These are phyloP conservation scores for Heteromurus nitidus DNA, from an alignment of 2,888 invertebrate species.

Conservation along the genomic window DNA sequence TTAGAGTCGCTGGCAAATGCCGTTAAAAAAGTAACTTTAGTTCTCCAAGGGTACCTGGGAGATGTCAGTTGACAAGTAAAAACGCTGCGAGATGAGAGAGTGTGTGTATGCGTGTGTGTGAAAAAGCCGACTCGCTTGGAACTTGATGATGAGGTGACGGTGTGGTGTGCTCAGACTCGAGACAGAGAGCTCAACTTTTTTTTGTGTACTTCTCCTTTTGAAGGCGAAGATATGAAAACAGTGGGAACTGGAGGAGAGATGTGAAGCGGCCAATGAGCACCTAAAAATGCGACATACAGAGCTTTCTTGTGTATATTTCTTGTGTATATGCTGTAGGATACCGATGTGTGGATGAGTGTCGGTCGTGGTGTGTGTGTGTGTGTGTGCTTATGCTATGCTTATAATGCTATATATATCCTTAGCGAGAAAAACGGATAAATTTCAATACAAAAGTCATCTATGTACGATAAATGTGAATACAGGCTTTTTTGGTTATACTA, in stretches of 20 bases:
- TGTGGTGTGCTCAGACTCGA: not conserved
- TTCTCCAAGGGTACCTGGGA: not conserved
- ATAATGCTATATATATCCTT: too few relatives aligned
- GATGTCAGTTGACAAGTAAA: not conserved
- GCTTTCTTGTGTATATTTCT: not conserved
- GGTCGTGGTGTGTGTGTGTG: not conserved
- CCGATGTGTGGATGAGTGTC: not conserved
- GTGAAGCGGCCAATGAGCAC: slow-evolving; percentile 21
- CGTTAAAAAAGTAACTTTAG: not conserved
- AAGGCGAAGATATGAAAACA: slow-evolving; percentile 1
- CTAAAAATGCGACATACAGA: not conserved
- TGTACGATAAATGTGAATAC: too few relatives aligned
- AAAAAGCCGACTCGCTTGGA: slow-evolving; percentile 7
- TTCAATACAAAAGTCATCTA: too few relatives aligned
- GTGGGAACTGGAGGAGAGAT: slow-evolving; percentile 14
- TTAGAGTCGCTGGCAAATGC: not conserved
- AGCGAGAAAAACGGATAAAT: too few relatives aligned
- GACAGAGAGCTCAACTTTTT: not conserved
- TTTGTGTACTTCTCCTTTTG: slow-evolving; percentile 3
- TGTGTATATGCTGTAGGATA: not conserved
- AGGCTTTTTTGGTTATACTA: too few relatives aligned
- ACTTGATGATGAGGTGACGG: too few relatives aligned
- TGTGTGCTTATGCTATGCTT: too few relatives aligned
- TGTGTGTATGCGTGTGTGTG: too few relatives aligned
- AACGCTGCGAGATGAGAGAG: not conserved